Conservation (phyloP, 2,797 vertebrate species). For the Taeniopygia guttata region DNA sequence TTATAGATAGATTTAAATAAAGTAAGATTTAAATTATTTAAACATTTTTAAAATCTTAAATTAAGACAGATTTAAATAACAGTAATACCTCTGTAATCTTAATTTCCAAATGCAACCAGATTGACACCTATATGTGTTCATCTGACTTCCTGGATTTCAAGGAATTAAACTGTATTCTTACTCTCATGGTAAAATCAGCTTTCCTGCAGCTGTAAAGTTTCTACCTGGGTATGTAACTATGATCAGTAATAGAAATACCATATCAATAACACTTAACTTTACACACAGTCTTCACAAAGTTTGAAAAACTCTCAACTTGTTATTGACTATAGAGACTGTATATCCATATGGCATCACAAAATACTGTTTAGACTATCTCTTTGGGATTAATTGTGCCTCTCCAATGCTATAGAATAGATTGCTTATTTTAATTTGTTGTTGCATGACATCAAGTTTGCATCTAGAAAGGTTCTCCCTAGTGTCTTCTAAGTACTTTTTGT, state of each 20-base stretch:
- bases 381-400: not conserved
- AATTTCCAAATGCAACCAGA: not conserved
- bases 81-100: not conserved
- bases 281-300: not conserved
- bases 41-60: not conserved
- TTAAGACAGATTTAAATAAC: not conserved
- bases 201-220: not conserved
- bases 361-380: not conserved
- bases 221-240: not conserved
- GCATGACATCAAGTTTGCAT: not conserved
- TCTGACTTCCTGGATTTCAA: not conserved
- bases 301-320: not conserved
- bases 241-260: not conserved
- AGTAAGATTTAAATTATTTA: not conserved
- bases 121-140: not conserved
- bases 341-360: not conserved
- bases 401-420: not conserved
- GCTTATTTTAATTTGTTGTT: not conserved
- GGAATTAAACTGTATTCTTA: not conserved
- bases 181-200: not conserved
- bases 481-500: not conserved
- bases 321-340: not conserved
- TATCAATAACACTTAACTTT: not conserved
- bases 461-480: not conserved
- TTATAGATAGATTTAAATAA: not conserved